Conservation (phyloP, 1,140 invertebrate genomes). For the Cyclina sinensis region DNA sequence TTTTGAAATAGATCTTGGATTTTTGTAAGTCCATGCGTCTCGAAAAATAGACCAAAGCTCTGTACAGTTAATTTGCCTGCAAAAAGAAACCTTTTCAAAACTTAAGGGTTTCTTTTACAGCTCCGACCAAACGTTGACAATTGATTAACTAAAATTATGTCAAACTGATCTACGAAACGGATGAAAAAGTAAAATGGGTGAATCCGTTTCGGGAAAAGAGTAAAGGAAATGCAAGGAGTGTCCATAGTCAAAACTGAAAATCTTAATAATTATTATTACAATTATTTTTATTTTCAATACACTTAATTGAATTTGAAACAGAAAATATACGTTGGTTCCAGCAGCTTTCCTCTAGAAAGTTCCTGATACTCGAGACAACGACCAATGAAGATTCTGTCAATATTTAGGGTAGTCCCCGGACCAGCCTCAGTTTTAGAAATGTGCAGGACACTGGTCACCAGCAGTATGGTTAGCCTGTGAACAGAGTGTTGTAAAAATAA, state of each 20-base stretch:
- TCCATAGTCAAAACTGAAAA: not conserved
- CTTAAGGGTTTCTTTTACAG: too few species aligned
- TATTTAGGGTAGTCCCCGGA: not conserved
- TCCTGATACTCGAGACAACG: constrained; percentile 3
- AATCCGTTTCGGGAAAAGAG: not conserved
- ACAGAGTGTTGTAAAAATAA: too few species aligned
- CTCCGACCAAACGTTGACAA: too few species aligned
- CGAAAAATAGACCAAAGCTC: not conserved
- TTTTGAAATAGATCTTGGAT: not conserved
- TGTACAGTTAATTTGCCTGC: not conserved
- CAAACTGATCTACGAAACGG: not conserved
- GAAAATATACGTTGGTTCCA: not conserved
- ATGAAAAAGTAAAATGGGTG: not conserved
- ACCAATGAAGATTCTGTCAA: not conserved
- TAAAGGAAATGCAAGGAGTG: not conserved
- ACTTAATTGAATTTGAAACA: too few species aligned
- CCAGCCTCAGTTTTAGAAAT: not conserved
- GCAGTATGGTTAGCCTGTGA: not conserved
- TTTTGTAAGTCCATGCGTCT: not conserved
- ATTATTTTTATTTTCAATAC: not conserved
- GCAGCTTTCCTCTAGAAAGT: not conserved
- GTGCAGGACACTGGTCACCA: not conserved
- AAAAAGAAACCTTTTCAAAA: not conserved
- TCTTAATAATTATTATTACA: not conserved
- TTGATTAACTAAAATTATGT: too few species aligned